Conservation (phyloP, 2,888 invertebrate genomes). For the Merodon equestris region DNA sequence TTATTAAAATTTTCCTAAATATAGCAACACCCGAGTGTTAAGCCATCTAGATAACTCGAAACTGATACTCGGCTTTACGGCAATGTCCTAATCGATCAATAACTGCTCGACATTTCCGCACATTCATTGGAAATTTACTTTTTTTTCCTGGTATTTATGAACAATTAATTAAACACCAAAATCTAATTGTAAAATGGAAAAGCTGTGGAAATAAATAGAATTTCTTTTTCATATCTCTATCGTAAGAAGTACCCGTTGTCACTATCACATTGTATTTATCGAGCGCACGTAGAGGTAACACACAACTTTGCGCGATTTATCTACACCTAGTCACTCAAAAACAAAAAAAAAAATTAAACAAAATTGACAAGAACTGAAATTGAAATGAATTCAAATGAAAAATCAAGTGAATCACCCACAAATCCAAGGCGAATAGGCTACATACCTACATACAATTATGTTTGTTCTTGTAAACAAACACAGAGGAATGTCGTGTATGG, state of each 20-base stretch:
- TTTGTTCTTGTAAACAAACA: too few species aligned
- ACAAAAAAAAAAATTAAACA: neutral
- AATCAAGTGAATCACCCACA: slow-evolving; percentile 48
- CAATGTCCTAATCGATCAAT: slow-evolving; percentile 22
- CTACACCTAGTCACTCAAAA: slow-evolving; percentile 22
- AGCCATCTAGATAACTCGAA: neutral
- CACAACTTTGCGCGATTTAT: too few species aligned
- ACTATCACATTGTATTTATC: too few species aligned
- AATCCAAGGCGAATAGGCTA: slow-evolving; percentile 6
- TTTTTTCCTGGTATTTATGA: neutral
- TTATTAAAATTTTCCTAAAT: too few species aligned
- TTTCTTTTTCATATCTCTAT: too few species aligned
- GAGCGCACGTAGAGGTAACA: too few species aligned
- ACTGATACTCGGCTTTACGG: too few species aligned
- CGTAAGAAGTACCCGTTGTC: neutral
- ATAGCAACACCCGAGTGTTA: slow-evolving; percentile 1
- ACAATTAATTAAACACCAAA: slow-evolving; percentile 32
- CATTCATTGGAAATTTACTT: slow-evolving; percentile 3
- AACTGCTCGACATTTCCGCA: slow-evolving; percentile 12
- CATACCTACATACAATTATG: too few species aligned
- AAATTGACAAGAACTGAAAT: neutral
- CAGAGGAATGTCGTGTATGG: too few species aligned
- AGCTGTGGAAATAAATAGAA: too few species aligned
- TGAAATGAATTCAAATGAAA: slow-evolving; percentile 38
- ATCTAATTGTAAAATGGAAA: neutral